Percentiles rank a stretch among this genome's conserved stretches.
Evolutionary conservation across 2,797 vertebrate species (phyloP).

Genomic region (Sibirionetta formosa): DNA sequence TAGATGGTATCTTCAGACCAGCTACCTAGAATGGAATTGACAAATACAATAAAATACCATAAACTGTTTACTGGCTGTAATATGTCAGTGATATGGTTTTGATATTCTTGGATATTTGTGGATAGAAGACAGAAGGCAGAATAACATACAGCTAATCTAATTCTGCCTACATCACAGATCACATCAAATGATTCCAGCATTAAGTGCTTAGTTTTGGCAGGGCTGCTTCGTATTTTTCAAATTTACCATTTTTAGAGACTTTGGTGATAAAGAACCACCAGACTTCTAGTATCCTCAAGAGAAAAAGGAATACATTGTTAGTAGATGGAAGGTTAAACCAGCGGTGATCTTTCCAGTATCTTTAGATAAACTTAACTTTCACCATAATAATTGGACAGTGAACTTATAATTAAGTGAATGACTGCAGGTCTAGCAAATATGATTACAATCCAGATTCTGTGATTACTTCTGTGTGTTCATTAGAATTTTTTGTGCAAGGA

Average conservation of each 20-base stretch:
- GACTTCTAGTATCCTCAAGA: not conserved
- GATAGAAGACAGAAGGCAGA: not conserved
- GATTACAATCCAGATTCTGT: not conserved
- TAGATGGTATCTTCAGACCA: not conserved
- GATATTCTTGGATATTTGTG: not conserved
- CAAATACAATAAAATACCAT: not conserved
- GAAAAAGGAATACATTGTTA: not conserved
- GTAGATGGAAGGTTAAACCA: not conserved
- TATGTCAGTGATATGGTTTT: not conserved
- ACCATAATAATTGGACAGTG: not conserved
- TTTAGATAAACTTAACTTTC: not conserved
- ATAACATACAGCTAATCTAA: not conserved
- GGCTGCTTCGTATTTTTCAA: not conserved
- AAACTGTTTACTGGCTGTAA: not conserved
- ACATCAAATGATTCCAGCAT: not conserved
- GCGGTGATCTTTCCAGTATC: not conserved
- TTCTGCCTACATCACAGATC: not conserved
- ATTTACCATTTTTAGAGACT: not conserved
- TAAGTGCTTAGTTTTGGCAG: not conserved
- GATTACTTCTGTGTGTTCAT: not conserved
- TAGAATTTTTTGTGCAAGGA: not conserved
- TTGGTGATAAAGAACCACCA: not conserved
- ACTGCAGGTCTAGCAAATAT: not conserved
- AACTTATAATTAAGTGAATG: not conserved
- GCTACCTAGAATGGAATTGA: not conserved